Evolutionary conservation across 2,888 invertebrate species (phyloP).

Genomic region (Plagodis pulveraria): DNA sequence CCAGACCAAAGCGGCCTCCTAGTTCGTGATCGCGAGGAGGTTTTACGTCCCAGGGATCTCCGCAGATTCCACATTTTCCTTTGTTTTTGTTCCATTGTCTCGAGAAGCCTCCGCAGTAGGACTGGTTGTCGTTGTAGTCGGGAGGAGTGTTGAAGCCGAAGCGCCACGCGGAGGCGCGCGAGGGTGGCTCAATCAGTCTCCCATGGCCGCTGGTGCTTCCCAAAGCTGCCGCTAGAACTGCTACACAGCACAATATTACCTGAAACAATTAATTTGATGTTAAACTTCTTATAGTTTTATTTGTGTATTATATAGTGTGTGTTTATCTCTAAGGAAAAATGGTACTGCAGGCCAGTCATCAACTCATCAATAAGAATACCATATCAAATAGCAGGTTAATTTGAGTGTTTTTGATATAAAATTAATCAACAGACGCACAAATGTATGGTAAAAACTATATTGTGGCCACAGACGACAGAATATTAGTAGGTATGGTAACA

Average conservation of each 20-base stretch:
- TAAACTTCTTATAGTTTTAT: neutral
- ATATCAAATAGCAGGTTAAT: no score
- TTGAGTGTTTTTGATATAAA: no score
- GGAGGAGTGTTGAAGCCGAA: slow-evolving; percentile 95
- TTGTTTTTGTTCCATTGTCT: slow-evolving; percentile 92
- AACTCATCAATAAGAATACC: no score
- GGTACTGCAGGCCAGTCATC: no score
- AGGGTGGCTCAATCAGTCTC: slow-evolving; percentile 93
- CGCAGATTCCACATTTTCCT: slow-evolving; percentile 95
- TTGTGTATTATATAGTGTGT: no score
- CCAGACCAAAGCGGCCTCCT: slow-evolving; percentile 93
- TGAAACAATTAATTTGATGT: slow-evolving; percentile 39
- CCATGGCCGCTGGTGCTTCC: slow-evolving; percentile 86
- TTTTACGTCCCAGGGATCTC: slow-evolving; percentile 92
- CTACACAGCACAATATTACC: slow-evolving; percentile 68
- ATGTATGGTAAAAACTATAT: no score
- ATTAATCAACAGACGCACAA: no score
- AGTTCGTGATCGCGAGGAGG: slow-evolving; percentile 91
- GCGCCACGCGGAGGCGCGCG: slow-evolving; percentile 94
- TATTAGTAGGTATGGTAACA: no score
- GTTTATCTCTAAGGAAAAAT: no score
- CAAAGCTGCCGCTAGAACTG: slow-evolving; percentile 55
- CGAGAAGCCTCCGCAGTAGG: slow-evolving; percentile 94
- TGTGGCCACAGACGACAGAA: no score
- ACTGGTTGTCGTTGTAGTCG: slow-evolving; percentile 95